Evolutionary conservation across 1,140 invertebrate genomes (phyloP).

Genomic region (Macrosteles quadrilineatus): DNA sequence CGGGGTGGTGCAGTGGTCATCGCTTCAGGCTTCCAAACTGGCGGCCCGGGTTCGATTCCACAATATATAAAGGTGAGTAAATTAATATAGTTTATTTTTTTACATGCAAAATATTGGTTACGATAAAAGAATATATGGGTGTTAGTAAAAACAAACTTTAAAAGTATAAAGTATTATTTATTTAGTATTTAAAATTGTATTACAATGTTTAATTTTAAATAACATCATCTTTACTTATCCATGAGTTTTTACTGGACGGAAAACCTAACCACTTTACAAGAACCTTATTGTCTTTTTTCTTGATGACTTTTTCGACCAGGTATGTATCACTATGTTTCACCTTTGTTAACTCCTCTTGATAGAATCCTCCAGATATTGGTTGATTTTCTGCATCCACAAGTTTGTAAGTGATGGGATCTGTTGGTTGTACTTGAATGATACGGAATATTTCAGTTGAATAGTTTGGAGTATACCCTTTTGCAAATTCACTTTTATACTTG

Average conservation of each 20-base stretch:
- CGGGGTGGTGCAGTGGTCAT: neutral
- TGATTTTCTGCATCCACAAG: conserved; percentile 21
- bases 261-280: conserved; percentile 38
- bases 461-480: conserved; percentile 34
- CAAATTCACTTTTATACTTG: conserved; percentile 30
- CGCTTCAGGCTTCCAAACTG: neutral
- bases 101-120: too few relatives aligned
- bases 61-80: too few relatives aligned
- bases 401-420: conserved; percentile 21
- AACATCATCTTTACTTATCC: conserved; percentile 3
- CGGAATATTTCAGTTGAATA: conserved; percentile 13
- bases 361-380: conserved; percentile 29
- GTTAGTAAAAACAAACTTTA: too few relatives aligned
- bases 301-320: conserved; percentile 43
- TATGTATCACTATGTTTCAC: conserved; percentile 44
- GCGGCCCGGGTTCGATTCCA: too few relatives aligned
- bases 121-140: too few relatives aligned
- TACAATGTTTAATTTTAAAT: too few relatives aligned
- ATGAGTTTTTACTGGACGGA: neutral
- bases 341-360: conserved; percentile 29
- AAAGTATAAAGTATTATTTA: too few relatives aligned
- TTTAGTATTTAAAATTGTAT: too few relatives aligned
- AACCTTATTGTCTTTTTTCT: conserved; percentile 21
- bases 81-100: too few relatives aligned
- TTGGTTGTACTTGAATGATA: conserved; percentile 24